Conservation (phyloP, 2,888 invertebrate species). For the Scelioninae gen. 1 region DNA sequence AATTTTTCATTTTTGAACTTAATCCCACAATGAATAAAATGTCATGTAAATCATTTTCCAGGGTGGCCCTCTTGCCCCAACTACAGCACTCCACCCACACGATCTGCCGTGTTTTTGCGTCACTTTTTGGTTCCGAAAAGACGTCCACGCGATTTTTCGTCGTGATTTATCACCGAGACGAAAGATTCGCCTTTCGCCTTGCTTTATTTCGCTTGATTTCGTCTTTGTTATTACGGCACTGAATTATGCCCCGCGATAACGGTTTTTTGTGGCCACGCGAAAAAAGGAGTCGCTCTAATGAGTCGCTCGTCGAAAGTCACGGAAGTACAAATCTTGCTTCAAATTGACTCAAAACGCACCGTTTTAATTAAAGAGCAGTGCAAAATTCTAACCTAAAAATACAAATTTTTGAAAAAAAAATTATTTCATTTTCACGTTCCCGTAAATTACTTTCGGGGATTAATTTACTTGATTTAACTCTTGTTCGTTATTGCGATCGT, state of each 20-base stretch:
- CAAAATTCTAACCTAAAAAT: neutral
- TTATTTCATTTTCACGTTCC: slow-evolving; percentile 13
- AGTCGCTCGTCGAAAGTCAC: slow-evolving; percentile 50
- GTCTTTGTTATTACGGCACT: slow-evolving; percentile 65
- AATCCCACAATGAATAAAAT: slow-evolving; percentile 17
- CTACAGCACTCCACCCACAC: slow-evolving; percentile 36
- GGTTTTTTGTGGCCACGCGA: slow-evolving; percentile 49
- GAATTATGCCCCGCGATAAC: slow-evolving; percentile 62
- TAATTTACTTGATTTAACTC: slow-evolving; percentile 26
- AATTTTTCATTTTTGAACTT: slow-evolving; percentile 36
- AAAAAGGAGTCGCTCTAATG: slow-evolving; percentile 63
- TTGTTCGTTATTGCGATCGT: slow-evolving; percentile 7
- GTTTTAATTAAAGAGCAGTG: slow-evolving; percentile 36
- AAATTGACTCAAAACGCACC: slow-evolving; percentile 41
- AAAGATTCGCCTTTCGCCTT: slow-evolving; percentile 56
- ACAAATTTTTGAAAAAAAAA: neutral
- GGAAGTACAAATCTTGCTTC: slow-evolving; percentile 61
- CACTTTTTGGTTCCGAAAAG: slow-evolving; percentile 56
- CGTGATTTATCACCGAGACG: slow-evolving; percentile 65
- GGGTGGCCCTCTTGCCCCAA: neutral
- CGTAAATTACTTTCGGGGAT: slow-evolving; percentile 8
- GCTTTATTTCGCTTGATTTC: slow-evolving; percentile 62
- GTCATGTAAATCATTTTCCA: slow-evolving; percentile 66
- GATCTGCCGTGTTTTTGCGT: slow-evolving; percentile 42
- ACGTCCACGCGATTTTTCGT: slow-evolving; percentile 61